Evolutionary conservation across 2,888 invertebrate genomes (phyloP), one percentile per base, ranked within the genome.

Genomic region (Hydrotaea diabolus): DNA sequence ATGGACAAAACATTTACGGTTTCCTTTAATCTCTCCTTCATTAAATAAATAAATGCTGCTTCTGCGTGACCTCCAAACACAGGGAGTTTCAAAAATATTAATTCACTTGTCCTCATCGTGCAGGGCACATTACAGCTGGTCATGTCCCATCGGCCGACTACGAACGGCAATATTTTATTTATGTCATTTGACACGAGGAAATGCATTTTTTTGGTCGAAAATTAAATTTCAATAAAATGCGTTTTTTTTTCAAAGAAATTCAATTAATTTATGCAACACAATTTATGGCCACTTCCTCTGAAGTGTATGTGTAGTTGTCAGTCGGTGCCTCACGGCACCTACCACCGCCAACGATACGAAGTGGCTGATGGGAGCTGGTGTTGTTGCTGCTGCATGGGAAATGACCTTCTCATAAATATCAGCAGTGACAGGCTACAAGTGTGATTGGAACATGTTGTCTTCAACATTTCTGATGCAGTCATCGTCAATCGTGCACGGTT

Each of bases 331-430:
- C 62, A 59, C 23, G 15, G 11, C 59, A 11, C 13, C 7, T n/a
- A n/a, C n/a, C 21, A 21, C 55, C 55, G 1, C 5, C 26, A 59
- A 23, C 59, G n/a, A 23, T 59, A 59, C 26, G 26, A 15, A 9
- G 23, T 26, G 49, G 15, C 2, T 1, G 39, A 39, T 43, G 36
- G 39, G n/a, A n/a, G n/a, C n/a, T 64, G 15, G 64, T 64, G 1
- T 43, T 43, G 43, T 43, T 46, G 43, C 3, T 36, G 66, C 43
- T 43, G 39, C 53, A 79, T 69, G 59, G 81, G 84, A 79, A 85
- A 82, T 82, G 78, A 79, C 81, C 81, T 79, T 85, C 72, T 82
- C 78, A 66, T 78, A 82, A 77, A 77, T 80, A 77, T 57, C 46
- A 21, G 31, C 26, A 57, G 17, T 53, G 46, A 59, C 71, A 62